Evolutionary conservation across 1,140 invertebrate species (phyloP).

Genomic region (Neodiprion virginianus): DNA sequence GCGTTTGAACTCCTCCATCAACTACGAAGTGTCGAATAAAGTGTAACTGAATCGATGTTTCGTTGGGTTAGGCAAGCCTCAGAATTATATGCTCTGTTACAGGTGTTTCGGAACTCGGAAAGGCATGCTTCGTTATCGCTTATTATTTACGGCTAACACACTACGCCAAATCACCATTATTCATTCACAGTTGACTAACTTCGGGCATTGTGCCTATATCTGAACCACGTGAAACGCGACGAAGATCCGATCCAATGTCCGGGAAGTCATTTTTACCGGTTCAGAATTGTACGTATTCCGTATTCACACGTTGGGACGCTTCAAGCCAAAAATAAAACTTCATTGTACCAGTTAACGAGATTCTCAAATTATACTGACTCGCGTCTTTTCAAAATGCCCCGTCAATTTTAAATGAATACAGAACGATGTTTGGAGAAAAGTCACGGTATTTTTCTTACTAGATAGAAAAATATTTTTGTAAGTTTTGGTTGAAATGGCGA

Average conservation of each 20-base stretch:
- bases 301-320: not conserved
- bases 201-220: not conserved
- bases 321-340: not conserved
- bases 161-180: not conserved
- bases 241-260: not conserved
- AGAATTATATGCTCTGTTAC: not conserved
- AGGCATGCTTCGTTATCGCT: conserved; percentile 2
- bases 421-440: no score
- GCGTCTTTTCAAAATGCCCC: no score
- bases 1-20: conserved; percentile 89
- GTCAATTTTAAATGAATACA: no score
- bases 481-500: no score
- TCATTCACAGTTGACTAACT: not conserved
- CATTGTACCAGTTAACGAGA: not conserved
- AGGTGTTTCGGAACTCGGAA: conserved; percentile 1
- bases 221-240: not conserved
- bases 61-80: not conserved
- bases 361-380: not conserved
- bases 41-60: not conserved
- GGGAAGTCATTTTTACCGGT: conserved; percentile 2
- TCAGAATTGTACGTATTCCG: not conserved
- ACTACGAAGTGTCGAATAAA: conserved; percentile 50
- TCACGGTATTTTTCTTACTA: no score
- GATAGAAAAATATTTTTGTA: no score
- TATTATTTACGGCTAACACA: not conserved